phyloP scores from a whole-genome alignment of 2,113 vertebrate species.

The Hyperopisus bebe region DNA sequence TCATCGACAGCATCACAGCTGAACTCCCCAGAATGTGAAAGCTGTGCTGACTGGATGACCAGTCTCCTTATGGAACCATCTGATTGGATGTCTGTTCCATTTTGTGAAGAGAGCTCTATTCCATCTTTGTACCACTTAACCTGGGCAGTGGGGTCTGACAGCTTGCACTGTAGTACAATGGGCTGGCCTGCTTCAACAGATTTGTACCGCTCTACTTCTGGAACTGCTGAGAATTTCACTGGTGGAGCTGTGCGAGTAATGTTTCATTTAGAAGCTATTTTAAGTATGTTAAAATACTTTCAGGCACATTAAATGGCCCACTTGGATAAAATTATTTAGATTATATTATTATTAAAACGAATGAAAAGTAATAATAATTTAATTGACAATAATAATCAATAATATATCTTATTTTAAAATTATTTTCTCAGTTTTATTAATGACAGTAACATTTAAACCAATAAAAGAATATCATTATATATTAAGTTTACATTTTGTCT shows the following conservation, averaged over 20 bases:
- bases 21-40: conserved; percentile 60
- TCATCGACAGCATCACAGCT: conserved; percentile 63
- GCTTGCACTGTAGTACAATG: conserved; percentile 58
- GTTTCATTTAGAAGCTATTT: conserved; percentile 35
- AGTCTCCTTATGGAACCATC: conserved; percentile 51
- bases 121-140: conserved; percentile 65
- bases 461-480: not conserved
- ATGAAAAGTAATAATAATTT: not conserved
- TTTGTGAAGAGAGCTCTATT: conserved; percentile 43
- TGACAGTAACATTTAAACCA: not conserved
- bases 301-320: not conserved
- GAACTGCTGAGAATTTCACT: conserved; percentile 52
- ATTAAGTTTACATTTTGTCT: not conserved
- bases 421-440: not conserved
- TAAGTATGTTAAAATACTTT: not conserved
- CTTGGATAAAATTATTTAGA: not conserved
- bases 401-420: not conserved
- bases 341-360: not conserved
- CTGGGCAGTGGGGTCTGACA: conserved; percentile 51
- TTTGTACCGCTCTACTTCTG: conserved; percentile 56
- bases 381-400: not conserved
- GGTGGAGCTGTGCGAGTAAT: conserved; percentile 48
- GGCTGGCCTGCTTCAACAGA: conserved; percentile 55
- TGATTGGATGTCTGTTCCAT: conserved; percentile 51
- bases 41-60: conserved; percentile 55